Evolutionary conservation across 2,113 vertebrate species (phyloP).

Genomic region (Neoarius graeffei): DNA sequence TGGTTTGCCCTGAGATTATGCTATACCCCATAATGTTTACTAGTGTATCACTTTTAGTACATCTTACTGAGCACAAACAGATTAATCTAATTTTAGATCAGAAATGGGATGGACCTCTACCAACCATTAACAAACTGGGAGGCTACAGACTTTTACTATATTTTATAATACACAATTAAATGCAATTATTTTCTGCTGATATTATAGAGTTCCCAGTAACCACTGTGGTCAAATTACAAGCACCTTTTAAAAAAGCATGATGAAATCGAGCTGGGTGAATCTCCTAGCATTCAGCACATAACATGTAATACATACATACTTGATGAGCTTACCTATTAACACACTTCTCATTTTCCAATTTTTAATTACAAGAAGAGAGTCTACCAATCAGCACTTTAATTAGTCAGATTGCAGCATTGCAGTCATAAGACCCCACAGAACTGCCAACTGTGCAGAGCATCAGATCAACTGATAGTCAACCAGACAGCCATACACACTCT

Average conservation of each 20-base stretch:
- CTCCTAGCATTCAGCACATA: constrained; percentile 30
- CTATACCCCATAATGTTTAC: background rate
- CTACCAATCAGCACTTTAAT: constrained; percentile 37
- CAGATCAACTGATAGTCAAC: constrained; percentile 54
- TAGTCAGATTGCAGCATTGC: background rate
- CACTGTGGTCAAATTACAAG: background rate
- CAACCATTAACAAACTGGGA: background rate
- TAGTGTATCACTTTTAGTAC: background rate
- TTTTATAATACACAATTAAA: background rate
- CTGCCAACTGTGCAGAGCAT: constrained; percentile 13
- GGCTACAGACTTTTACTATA: background rate
- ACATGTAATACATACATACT: constrained; percentile 13
- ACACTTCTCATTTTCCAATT: constrained; percentile 28
- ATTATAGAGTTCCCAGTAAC: background rate
- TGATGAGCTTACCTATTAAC: constrained; percentile 30
- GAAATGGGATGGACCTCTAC: background rate
- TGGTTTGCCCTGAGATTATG: background rate
- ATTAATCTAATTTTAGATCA: background rate
- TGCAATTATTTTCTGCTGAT: background rate
- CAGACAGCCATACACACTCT: constrained; percentile 41
- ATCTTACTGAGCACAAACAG: background rate
- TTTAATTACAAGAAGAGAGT: constrained; percentile 29
- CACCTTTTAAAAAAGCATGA: constrained; percentile 30
- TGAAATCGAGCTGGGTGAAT: constrained; percentile 21
- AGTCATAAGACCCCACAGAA: constrained; percentile 6